phyloP scores from a whole-genome alignment of 2,797 vertebrate genomes.

The Etheostoma perlongum region DNA sequence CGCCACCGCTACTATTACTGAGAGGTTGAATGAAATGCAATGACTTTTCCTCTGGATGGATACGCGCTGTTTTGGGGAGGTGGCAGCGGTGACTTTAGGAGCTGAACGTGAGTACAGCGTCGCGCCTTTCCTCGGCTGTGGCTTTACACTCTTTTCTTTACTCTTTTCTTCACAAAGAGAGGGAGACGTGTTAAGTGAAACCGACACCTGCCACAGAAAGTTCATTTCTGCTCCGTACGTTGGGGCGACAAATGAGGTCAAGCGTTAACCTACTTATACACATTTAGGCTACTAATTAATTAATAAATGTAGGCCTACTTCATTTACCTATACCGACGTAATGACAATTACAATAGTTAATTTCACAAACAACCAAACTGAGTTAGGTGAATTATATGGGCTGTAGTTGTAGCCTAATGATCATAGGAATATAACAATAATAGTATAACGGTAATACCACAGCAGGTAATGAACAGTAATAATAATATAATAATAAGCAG shows the following conservation, averaged over 20 bases:
- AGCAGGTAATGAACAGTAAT: too few species aligned
- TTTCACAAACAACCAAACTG: neutral
- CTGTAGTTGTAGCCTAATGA: neutral
- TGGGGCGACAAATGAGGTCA: neutral
- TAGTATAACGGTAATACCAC: too few species aligned
- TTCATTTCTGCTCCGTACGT: neutral
- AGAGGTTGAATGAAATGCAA: neutral
- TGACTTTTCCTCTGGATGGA: constrained; percentile 2
- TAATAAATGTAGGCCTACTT: neutral
- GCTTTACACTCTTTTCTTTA: neutral
- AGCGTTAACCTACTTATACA: neutral
- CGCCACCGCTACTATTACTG: neutral
- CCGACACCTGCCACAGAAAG: constrained; percentile 36
- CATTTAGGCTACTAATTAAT: neutral
- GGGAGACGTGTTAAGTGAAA: neutral
- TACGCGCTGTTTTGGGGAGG: neutral
- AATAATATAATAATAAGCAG: too few species aligned
- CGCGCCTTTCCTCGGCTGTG: too few species aligned
- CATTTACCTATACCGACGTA: neutral
- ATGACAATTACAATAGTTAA: neutral
- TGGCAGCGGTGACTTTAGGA: neutral
- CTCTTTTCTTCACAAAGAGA: neutral
- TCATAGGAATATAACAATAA: too few species aligned
- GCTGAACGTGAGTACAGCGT: constrained; percentile 35
- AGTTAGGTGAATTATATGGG: too few species aligned